phyloP scores from a whole-genome alignment of 2,113 vertebrate genomes.

The Scolopax mira region DNA sequence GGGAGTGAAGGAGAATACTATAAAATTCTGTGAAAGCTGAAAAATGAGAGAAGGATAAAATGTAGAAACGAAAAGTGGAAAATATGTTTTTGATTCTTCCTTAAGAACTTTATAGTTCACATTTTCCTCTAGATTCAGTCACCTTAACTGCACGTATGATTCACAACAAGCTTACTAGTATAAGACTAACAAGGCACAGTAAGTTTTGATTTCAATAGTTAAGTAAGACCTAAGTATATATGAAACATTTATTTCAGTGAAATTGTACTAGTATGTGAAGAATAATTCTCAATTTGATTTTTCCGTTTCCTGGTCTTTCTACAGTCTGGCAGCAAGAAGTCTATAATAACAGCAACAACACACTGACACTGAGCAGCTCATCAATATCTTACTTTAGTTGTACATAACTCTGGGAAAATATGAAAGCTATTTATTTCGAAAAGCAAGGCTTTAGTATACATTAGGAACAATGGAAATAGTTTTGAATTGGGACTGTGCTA shows the following conservation, averaged over 20 bases:
- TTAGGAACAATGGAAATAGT: not conserved
- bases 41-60: not conserved
- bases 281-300: not conserved
- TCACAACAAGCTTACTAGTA: not conserved
- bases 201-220: not conserved
- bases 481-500: not conserved
- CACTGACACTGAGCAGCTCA: not conserved
- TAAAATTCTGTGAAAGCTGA: not conserved
- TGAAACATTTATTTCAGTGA: not conserved
- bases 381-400: not conserved
- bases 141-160: not conserved
- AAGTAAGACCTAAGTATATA: not conserved
- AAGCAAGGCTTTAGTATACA: not conserved
- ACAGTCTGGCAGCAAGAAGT: not conserved
- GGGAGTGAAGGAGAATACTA: not conserved
- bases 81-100: not conserved
- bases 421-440: not conserved
- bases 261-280: not conserved
- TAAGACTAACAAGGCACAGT: not conserved
- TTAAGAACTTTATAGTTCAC: not conserved
- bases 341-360: not conserved
- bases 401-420: not conserved
- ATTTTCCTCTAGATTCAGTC: conserved; percentile 1
- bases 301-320: not conserved
- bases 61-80: not conserved